Evolutionary conservation across 2,797 vertebrate genomes (phyloP).

Genomic region (Xyrichtys novacula): DNA sequence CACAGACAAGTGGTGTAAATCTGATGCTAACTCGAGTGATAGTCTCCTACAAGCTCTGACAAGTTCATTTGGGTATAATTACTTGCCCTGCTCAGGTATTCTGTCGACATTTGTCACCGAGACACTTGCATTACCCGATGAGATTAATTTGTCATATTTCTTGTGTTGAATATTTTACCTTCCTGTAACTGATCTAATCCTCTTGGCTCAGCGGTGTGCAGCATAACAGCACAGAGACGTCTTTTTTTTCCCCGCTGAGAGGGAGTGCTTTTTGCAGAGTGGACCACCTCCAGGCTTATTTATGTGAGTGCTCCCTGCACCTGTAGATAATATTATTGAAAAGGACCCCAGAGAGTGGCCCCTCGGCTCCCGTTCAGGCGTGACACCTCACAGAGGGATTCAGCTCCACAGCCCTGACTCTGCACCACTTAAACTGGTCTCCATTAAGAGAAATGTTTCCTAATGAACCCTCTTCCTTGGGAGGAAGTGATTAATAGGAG

Average conservation of each 20-base stretch:
- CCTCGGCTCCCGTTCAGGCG: slow-evolving; percentile 43
- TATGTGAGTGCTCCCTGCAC: slow-evolving; percentile 63
- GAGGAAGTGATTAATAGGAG: slow-evolving; percentile 79
- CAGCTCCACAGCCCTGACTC: slow-evolving; percentile 63
- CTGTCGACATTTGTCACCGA: slow-evolving; percentile 71
- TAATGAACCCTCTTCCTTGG: slow-evolving; percentile 79
- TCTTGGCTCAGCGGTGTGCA: slow-evolving; percentile 24
- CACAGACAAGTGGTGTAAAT: slow-evolving; percentile 46
- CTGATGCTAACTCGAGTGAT: slow-evolving; percentile 66
- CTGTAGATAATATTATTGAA: slow-evolving; percentile 71
- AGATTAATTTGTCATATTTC: slow-evolving; percentile 78
- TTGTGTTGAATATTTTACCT: slow-evolving; percentile 57
- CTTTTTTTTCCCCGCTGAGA: slow-evolving; percentile 36
- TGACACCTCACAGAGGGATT: slow-evolving; percentile 68
- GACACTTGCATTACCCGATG: slow-evolving; percentile 62
- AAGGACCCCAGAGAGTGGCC: slow-evolving; percentile 42
- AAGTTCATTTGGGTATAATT: slow-evolving; percentile 81
- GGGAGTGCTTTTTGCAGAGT: slow-evolving; percentile 16
- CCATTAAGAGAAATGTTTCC: slow-evolving; percentile 80
- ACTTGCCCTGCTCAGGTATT: slow-evolving; percentile 74
- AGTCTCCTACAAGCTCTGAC: slow-evolving; percentile 67
- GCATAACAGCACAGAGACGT: not conserved
- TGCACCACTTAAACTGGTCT: slow-evolving; percentile 75
- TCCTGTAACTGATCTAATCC: slow-evolving; percentile 68
- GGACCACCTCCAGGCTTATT: slow-evolving; percentile 64